Base-by-base conservation (phyloP, 2,113 vertebrate genomes). In the Oryzias curvinotus region DNA sequence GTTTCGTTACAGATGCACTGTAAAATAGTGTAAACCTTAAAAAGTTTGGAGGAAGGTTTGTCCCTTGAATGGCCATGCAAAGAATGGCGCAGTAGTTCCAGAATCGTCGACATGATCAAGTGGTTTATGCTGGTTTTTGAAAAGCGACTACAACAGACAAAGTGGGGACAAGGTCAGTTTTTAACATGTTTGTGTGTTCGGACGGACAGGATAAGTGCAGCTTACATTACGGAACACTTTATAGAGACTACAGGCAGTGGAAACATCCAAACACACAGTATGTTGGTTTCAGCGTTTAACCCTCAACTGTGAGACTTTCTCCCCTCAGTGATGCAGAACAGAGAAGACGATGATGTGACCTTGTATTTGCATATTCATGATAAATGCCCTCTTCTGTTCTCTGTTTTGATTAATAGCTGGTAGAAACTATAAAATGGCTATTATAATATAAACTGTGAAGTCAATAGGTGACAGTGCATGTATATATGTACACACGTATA, bases 281-380 rank as follows among this genome's bases (percentile, higher is more conserved):
- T 57, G 63, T 36, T 54, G 61, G 68, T 54, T 66, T 64, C 55
- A 65, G 16, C 65, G 65, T 71, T 69, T 18, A 65, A 59, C 57
- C 51, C 17, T 56, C 68, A 52, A 83, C 77, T 77, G 55, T 64
- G 75, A 78, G 60, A 26, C 58, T 44, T 26, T 70, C 55, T 46
- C 57, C 42, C 23, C 53, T 41, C 64, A 21, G 68, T 54, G 67
- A 82, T 1, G 16, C 49, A 65, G 63, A 72, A 78, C 73, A 71
- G 48, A 73, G 71, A 58, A 54, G 56, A 57, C 19, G 65, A 78
- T 62, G 51, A 52, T 55, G 65, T 80, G 77, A 86, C 83, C 77
- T 87, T 84, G 80, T 78, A 84, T 89, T 88, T 90, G 88, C 86
- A 90, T 90, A 90, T 90, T 88, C 79, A 86, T 87, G 80, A 85